Conservation (phyloP, 2,888 invertebrate species). For the Gymnocheta viridis region DNA sequence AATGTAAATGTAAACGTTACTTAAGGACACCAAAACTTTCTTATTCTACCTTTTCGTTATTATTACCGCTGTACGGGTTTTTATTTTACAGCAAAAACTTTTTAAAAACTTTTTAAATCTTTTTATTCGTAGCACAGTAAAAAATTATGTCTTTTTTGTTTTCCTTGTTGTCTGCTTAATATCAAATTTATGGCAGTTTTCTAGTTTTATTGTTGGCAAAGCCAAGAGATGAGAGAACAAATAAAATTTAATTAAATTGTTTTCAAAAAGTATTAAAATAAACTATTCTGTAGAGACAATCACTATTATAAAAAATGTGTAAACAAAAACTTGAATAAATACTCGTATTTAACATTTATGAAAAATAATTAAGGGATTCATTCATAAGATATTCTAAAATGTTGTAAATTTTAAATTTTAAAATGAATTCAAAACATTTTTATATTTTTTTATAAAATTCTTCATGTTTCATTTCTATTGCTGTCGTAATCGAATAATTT, state of each 20-base stretch:
- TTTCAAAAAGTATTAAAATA: not conserved
- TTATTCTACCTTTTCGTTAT: not conserved
- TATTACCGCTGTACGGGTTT: not conserved
- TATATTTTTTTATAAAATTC: too few relatives aligned
- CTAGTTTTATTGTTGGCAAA: not conserved
- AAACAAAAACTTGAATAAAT: not conserved
- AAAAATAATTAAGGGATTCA: too few relatives aligned
- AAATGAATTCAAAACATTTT: too few relatives aligned
- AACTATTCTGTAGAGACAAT: not conserved
- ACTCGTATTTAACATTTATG: not conserved
- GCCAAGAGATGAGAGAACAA: not conserved
- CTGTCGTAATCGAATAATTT: too few relatives aligned
- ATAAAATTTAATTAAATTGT: slow-evolving; percentile 41
- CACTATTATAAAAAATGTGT: not conserved
- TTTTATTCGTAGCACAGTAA: slow-evolving; percentile 7
- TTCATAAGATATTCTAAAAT: too few relatives aligned
- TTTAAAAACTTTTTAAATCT: slow-evolving; percentile 24
- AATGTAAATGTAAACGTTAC: not conserved
- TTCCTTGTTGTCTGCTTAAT: not conserved
- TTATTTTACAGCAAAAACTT: slow-evolving; percentile 12
- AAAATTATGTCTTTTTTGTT: not conserved
- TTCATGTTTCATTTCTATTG: too few relatives aligned
- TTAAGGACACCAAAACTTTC: not conserved
- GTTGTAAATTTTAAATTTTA: too few relatives aligned
- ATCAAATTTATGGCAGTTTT: slow-evolving; percentile 28